Base-by-base conservation (phyloP, 2,797 vertebrate genomes). In the Calcarius lapponicus region DNA sequence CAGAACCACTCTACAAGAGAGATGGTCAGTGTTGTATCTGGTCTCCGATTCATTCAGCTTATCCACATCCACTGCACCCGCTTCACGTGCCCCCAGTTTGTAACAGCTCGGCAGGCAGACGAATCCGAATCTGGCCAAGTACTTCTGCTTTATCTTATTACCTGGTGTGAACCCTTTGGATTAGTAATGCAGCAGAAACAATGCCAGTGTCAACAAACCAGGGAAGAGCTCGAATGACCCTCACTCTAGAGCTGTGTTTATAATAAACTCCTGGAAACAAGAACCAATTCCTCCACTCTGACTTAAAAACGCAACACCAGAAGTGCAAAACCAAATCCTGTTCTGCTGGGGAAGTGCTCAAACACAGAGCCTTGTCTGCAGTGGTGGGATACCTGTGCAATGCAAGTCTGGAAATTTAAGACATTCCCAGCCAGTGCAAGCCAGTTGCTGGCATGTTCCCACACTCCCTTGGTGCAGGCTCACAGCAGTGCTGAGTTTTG, bases 91-190 rank as follows among this genome's bases (percentile, higher is more conserved):
- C 18, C 42, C 47, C 29, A 13, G 50, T 70, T 76, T 54, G 19
- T 73, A 50, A 65, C 47, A 65, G n/a, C 50, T 72, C 3, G 0
- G 34, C 0, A 0, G 60, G 74, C 24, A 61, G 43, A 10, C 0
- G 0, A 82, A 70, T 70, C 62, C 26, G n/a, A 85, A 80, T 87
- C 81, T 75, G 87, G 48, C 64, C 56, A 47, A 66, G 25, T 43
- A 18, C 32, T 92, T 91, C 45, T 80, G 43, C 40, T 85, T 70
- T 83, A 17, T 82, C 72, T 75, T 66, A 38, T 48, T 80, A 71
- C 31, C 65, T 86, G 60, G 28, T 60, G 40, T 56, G 65, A 93
- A 66, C 29, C 11, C 26, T 71, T 74, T 78, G 20, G 71, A 38
- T 74, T 36, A 62, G 25, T 43, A 83, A 70, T 0, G 0, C 48